phyloP scores from a whole-genome alignment of 2,888 invertebrate species.

The Morpho deidamia region DNA sequence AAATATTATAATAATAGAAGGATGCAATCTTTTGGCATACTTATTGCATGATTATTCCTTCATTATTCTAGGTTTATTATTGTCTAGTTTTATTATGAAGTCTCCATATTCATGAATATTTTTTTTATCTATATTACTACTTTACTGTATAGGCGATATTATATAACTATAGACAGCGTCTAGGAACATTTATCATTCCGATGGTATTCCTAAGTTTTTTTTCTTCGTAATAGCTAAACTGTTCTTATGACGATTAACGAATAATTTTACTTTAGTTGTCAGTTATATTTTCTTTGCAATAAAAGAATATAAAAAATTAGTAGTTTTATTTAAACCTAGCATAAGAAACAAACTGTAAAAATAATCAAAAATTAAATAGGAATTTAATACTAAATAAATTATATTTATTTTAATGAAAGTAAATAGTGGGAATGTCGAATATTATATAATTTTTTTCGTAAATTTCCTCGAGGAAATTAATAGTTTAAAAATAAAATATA shows the following conservation, averaged over 20 bases:
- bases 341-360: not conserved
- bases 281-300: conserved; percentile 44
- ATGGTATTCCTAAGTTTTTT: conserved; percentile 24
- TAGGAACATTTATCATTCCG: conserved; percentile 34
- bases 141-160: not conserved
- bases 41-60: conserved; percentile 1
- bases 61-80: conserved; percentile 8
- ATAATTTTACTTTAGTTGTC: conserved; percentile 36
- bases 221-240: conserved; percentile 43
- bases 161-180: not conserved
- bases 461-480: too few relatives aligned
- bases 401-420: not conserved
- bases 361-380: not conserved
- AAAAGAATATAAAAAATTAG: conserved; percentile 39
- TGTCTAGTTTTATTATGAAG: conserved; percentile 4
- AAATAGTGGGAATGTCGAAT: too few relatives aligned
- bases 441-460: too few relatives aligned
- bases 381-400: not conserved
- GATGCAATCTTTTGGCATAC: not conserved
- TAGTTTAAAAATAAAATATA: too few relatives aligned
- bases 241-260: conserved; percentile 40
- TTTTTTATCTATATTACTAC: not conserved
- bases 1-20: conserved; percentile 12
- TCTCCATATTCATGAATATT: not conserved
- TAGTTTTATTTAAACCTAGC: conserved; percentile 36